Percentiles rank a stretch among this genome's conserved stretches.
These are phyloP conservation scores for Antheraea mylitta DNA, from an alignment of 1,140 invertebrate species.

Conservation along the genomic window DNA sequence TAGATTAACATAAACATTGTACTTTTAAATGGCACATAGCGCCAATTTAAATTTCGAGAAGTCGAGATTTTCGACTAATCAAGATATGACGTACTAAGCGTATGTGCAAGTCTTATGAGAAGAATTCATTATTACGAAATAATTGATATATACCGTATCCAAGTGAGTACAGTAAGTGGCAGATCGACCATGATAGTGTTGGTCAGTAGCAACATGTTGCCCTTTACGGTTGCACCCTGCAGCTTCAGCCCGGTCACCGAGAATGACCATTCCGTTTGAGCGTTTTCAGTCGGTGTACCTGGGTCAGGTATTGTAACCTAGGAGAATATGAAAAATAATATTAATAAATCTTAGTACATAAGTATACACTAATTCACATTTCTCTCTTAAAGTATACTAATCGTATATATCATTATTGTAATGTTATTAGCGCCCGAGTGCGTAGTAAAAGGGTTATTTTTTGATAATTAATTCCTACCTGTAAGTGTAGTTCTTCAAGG, in stretches of 20 bases:
- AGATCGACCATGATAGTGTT: slow-evolving; percentile 97
- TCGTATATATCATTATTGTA: too few species aligned
- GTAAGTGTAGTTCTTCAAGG: slow-evolving; percentile 95
- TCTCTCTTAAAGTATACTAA: too few species aligned
- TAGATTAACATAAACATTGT: too few species aligned
- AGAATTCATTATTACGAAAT: neutral
- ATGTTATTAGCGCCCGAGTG: too few species aligned
- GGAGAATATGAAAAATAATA: neutral
- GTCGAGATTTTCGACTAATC: too few species aligned
- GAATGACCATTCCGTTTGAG: slow-evolving; percentile 89
- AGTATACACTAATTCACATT: neutral
- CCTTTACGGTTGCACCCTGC: slow-evolving; percentile 95
- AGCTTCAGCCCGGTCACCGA: slow-evolving; percentile 93
- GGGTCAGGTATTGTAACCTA: slow-evolving; percentile 83
- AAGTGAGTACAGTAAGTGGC: slow-evolving; percentile 91
- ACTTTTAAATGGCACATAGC: too few species aligned
- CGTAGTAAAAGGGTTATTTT: too few species aligned
- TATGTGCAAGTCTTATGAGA: too few species aligned
- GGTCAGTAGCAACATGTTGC: slow-evolving; percentile 94
- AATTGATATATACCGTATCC: slow-evolving; percentile 83
- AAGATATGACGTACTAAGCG: too few species aligned
- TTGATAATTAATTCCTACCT: slow-evolving; percentile 81
- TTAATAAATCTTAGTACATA: neutral
- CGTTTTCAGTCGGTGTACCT: slow-evolving; percentile 74
- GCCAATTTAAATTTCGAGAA: too few species aligned